Evolutionary conservation across 2,797 vertebrate genomes (phyloP).

Genomic region (Schizopygopsis pylzovi): DNA sequence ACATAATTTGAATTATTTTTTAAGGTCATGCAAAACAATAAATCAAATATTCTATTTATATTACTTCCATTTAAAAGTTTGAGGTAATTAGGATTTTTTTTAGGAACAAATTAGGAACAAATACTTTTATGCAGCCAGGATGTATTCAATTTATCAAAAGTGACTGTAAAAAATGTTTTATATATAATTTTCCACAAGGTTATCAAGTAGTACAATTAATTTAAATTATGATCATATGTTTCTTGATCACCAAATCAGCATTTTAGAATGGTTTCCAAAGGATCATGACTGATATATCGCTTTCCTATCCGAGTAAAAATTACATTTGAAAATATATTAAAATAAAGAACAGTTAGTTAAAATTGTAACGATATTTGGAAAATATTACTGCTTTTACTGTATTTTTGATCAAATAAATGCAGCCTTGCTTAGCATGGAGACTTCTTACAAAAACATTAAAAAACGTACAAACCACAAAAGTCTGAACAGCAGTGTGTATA

Average conservation of each 20-base stretch:
- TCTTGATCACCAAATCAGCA: not conserved
- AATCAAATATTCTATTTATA: not conserved
- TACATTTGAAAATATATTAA: not conserved
- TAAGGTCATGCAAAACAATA: not conserved
- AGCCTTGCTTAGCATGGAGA: not conserved
- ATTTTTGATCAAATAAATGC: not conserved
- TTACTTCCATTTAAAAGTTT: not conserved
- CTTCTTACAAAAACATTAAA: not conserved
- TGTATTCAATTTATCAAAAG: not conserved
- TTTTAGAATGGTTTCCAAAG: not conserved
- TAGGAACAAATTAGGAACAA: not conserved
- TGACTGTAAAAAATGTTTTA: not conserved
- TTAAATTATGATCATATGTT: not conserved
- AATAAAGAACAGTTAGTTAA: no score
- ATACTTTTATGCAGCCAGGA: not conserved
- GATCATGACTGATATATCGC: not conserved
- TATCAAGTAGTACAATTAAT: not conserved
- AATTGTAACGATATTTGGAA: not conserved
- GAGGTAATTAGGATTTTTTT: not conserved
- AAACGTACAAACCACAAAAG: not conserved
- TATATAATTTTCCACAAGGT: not conserved
- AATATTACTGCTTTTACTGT: not conserved
- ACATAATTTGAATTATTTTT: not conserved
- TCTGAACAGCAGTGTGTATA: not conserved
- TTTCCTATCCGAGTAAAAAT: not conserved